Conservation (phyloP, 2,888 invertebrate genomes). For the Patella ulyssiponensis region DNA sequence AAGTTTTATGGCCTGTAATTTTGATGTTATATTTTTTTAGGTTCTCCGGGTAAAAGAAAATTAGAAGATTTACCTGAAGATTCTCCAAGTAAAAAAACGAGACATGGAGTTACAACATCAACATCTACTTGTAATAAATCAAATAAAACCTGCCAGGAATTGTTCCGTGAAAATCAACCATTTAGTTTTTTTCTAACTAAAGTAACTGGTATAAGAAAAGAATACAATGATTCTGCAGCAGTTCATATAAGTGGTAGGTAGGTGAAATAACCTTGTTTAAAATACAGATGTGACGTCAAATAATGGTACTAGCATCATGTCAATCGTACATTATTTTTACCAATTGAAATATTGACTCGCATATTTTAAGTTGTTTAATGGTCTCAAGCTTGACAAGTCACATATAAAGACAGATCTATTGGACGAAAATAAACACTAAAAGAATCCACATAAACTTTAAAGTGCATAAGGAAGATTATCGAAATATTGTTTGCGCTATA, state of each 20-base stretch:
- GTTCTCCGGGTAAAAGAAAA: not conserved
- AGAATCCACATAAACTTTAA: too few relatives aligned
- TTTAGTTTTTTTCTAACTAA: conserved; percentile 67
- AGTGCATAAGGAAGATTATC: too few relatives aligned
- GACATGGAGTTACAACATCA: not conserved
- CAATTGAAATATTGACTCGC: too few relatives aligned
- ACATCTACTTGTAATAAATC: conserved; percentile 3
- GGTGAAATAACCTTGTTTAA: too few relatives aligned
- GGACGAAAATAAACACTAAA: too few relatives aligned
- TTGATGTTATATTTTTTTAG: not conserved
- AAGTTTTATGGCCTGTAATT: not conserved
- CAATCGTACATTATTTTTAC: too few relatives aligned
- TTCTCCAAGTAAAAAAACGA: not conserved
- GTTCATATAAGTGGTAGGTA: conserved; percentile 66
- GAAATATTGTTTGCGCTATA: too few relatives aligned
- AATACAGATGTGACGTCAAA: too few relatives aligned
- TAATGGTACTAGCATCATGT: too few relatives aligned
- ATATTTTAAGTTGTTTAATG: too few relatives aligned
- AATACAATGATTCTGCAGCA: conserved; percentile 57
- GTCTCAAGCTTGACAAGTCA: too few relatives aligned
- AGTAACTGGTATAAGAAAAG: conserved; percentile 64
- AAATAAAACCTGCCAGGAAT: conserved; percentile 22
- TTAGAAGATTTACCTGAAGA: not conserved
- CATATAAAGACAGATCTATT: too few relatives aligned
- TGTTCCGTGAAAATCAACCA: conserved; percentile 52